Base-by-base conservation (phyloP, 2,888 invertebrate species). In the Agrilus biguttatus region DNA sequence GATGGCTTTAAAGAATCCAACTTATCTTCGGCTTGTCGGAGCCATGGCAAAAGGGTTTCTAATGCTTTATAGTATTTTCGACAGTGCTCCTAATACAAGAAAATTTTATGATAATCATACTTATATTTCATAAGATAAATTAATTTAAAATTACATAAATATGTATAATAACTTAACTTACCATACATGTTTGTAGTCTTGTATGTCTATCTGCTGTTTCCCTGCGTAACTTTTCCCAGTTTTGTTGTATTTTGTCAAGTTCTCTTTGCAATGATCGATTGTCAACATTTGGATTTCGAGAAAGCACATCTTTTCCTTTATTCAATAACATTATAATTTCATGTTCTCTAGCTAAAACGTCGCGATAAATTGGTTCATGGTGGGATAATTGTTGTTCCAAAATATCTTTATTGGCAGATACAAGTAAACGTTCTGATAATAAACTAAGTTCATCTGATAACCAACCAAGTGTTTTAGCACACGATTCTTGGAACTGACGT, bases 261-360 rank as follows among this genome's bases (percentile, higher is more conserved):
- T 91, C 91, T 39, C 80, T 73, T 56, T 82, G 81, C 1, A 83
- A 68, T 28, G 75, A 71, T 45, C 81, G 73, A 51, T 72, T 71
- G 51, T 78, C 78, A 32, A 57, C 59, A 56, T 65, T 58, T 52
- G 59, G 55, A 53, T 59, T 59, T 49, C 65, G 53, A 45, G 61
- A 66, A 7, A 78, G 58, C 48, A 84, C 70, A 54, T 84, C 84
- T 49, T 80, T 74, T 53, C 93, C 93, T 67, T 91, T 92, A 60
- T 93, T 92, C 28, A 95, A 65, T 13, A 95, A 71, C 82, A 93
- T 91, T 51, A 93, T 90, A 1, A 93, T 82, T 67, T 95, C 93
- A 57, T 92, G 91, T 57, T 92, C 92, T 48, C 87, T 77, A 49
- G 83, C 79, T 69, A 89, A 81, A 2, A 93, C 84, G 56, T 89